phyloP scores from a whole-genome alignment of 2,888 invertebrate species.

The Blera fallax region DNA sequence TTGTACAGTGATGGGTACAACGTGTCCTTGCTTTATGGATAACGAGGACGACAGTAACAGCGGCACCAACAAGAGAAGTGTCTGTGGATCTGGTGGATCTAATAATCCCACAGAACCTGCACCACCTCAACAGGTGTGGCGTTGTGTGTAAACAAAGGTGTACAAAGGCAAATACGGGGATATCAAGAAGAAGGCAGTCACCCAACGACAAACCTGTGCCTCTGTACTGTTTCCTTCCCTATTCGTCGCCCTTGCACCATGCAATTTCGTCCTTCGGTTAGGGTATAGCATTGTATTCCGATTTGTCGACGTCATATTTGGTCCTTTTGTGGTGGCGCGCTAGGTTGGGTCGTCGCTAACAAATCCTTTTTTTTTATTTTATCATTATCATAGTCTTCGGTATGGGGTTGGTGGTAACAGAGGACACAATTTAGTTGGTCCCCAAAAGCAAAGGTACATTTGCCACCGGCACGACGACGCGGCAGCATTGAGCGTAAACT shows the following conservation, averaged over 20 bases:
- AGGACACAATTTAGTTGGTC: slow-evolving; percentile 37
- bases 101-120: slow-evolving; percentile 56
- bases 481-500: slow-evolving; percentile 44
- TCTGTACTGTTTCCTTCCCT: slow-evolving; percentile 28
- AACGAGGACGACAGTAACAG: not conserved
- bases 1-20: slow-evolving; percentile 67
- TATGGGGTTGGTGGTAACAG: slow-evolving; percentile 23
- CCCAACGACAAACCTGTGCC: slow-evolving; percentile 6
- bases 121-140: slow-evolving; percentile 62
- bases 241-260: slow-evolving; percentile 10
- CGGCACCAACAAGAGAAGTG: not conserved
- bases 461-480: not conserved
- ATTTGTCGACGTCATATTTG: slow-evolving; percentile 70
- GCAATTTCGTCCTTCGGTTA: slow-evolving; percentile 34
- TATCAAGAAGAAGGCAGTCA: not conserved
- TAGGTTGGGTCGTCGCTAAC: slow-evolving; percentile 65
- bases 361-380: slow-evolving; percentile 70
- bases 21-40: slow-evolving; percentile 55
- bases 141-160: slow-evolving; percentile 49
- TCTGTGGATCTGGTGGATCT: slow-evolving; percentile 54
- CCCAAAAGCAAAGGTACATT: slow-evolving; percentile 39
- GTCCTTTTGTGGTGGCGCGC: slow-evolving; percentile 62
- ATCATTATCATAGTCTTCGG: slow-evolving; percentile 41
- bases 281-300: slow-evolving; percentile 70
- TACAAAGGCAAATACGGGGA: not conserved